Base-by-base conservation (phyloP, 2,888 invertebrate genomes). In the Spodoptera exigua region DNA sequence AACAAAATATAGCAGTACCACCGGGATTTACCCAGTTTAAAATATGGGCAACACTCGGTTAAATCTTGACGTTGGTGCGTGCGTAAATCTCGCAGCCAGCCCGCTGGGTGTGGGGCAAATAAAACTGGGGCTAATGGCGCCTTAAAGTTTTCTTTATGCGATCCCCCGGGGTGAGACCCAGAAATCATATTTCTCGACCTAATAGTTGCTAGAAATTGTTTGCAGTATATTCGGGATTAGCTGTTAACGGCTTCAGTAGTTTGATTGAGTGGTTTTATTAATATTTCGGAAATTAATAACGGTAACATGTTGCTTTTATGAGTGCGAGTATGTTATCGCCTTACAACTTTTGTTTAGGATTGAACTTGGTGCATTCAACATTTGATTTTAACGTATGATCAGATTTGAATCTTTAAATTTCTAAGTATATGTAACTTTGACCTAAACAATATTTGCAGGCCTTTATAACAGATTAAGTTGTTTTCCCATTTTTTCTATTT, bases 171-270 rank as follows among this genome's bases (percentile, higher is more conserved):
- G 56, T 54, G 58, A 43, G 59, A 66, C 74, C 79, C 74, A 77
- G 76, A 83, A 82, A 83, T 86, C 84, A 87, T 87, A 85, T 87
- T 84, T 85, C 82, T 78, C 75, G 65, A 55, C 76, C 77, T 78
- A 79, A 84, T 80, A 83, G 81, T 79, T 73, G 64, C 64, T 70
- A 72, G 53, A 70, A 79, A 78, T 84, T 85, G 78, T 81, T 86
- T 79, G 81, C 78, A 81, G 81, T 84, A 82, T 85, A 84, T 84
- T 82, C 76, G 61, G 78, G 73, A 84, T 86, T 82, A 86, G 74
- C 52, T 61, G 66, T 55, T 63, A 36, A 59, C 44, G 37, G 21
- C 39, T 5, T n/a, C 16, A 4, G 27, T 35, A 34, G 18, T 68
- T 67, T 47, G 16, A 73, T 69, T 46, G 27, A 51, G 51, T 34